Percentiles rank a stretch among this genome's conserved stretches.
These are phyloP conservation scores for Aspidiotus destructor DNA, from an alignment of 2,888 invertebrate species.

Conservation along the genomic window DNA sequence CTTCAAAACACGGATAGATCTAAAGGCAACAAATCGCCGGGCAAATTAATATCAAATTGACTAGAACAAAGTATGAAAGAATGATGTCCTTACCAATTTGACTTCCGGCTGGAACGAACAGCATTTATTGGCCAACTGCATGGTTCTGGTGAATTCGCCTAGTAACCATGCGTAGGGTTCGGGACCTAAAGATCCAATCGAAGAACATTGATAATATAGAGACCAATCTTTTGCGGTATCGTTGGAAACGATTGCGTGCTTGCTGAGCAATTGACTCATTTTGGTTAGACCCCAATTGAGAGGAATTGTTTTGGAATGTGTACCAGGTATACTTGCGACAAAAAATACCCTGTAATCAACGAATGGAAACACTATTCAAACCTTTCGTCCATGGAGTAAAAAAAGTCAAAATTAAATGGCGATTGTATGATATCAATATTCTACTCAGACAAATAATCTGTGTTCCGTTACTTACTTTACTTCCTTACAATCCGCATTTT, in stretches of 20 bases:
- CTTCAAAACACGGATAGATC: constrained; percentile 69
- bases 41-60: background rate
- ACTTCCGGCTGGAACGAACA: constrained; percentile 49
- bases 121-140: constrained; percentile 42
- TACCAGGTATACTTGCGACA: constrained; percentile 75
- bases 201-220: constrained; percentile 78
- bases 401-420: no score
- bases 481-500: constrained; percentile 60
- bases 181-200: constrained; percentile 57
- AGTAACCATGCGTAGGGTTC: constrained; percentile 59
- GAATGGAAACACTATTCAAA: background rate
- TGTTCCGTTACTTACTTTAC: constrained; percentile 26
- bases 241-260: constrained; percentile 50
- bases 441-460: background rate
- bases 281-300: constrained; percentile 55
- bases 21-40: constrained; percentile 14
- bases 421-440: no score
- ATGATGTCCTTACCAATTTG: constrained; percentile 43
- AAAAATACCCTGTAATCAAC: constrained; percentile 62
- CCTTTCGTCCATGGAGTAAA: no score
- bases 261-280: constrained; percentile 53
- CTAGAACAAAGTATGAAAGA: background rate
- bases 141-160: constrained; percentile 49
- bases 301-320: constrained; percentile 52
- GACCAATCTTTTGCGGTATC: constrained; percentile 51